Base-by-base conservation (phyloP, 1,140 invertebrate genomes). In the Caenorhabditis brenneri region DNA sequence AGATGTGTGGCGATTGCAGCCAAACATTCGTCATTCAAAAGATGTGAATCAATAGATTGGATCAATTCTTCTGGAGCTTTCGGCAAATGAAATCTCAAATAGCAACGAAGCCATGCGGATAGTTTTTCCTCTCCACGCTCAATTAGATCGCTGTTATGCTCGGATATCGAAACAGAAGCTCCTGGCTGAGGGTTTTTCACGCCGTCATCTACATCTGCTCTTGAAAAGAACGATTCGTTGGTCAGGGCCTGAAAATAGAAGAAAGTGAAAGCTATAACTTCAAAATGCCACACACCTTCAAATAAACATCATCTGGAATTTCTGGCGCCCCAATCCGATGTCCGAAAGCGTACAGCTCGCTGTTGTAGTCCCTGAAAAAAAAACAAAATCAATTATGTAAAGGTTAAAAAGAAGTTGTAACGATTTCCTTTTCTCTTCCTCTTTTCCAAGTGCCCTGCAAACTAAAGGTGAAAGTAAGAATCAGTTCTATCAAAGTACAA, bases 21-120 rank as follows among this genome's bases (percentile, higher is more conserved):
- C 4, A 86, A 27, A 33, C 84, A 49, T 5, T 51, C 42, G 29
- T 86, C 86, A 22, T 55, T 29, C n/a, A 80, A 36, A 22, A 86
- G 31, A 53, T 86, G 55, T 15, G 22, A 22, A 46, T 46, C 58
- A 16, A 86, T 22, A 9, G 65, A 24, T 31, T 86, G 65, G 31
- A 86, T 80, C n/a, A 85, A 60, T 22, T 86, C 85, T 42, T 86
- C 86, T n/a, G 86, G 86, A 4, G 85, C 80, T 24, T 83, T 78
- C 9, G 85, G 22, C 49, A 86, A 84, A 79, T 80, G 49, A 39
- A 39, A 69, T 36, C 86, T 86, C 33, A 86, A 39, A 65, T 79
- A 86, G n/a, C 85, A 27, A n/a, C 36, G 29, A 12, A 83, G 51
- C 46, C 33, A 39, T 3, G 16, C 19, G 1, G 29, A 33, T 33